Evolutionary conservation across 2,888 invertebrate genomes (phyloP).

Genomic region (Rhyacophila evoluta): DNA sequence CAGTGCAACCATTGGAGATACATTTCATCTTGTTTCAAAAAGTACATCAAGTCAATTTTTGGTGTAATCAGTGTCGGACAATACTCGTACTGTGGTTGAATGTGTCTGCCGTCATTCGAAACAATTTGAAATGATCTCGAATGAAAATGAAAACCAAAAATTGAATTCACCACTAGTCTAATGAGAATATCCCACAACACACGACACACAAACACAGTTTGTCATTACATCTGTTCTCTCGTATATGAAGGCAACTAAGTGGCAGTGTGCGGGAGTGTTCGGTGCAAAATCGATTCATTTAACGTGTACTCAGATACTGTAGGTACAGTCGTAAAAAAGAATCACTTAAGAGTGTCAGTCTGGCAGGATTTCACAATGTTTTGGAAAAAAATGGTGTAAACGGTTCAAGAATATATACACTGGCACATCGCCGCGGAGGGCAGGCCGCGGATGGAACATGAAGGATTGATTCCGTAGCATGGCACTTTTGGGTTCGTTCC

Average conservation of each 20-base stretch:
- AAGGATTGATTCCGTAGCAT: constrained; percentile 67
- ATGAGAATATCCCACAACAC: constrained; percentile 54
- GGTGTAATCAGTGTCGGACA: background rate
- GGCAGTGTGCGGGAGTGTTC: constrained; percentile 66
- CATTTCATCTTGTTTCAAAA: constrained; percentile 52
- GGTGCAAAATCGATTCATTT: constrained; percentile 75
- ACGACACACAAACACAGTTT: constrained; percentile 57
- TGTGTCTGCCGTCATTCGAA: constrained; percentile 35
- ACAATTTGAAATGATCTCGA: constrained; percentile 49
- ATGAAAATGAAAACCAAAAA: constrained; percentile 43
- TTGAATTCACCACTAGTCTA: constrained; percentile 50
- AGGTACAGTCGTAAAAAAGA: constrained; percentile 56
- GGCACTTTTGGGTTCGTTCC: constrained; percentile 62
- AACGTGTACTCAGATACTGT: constrained; percentile 61
- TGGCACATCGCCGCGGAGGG: constrained; percentile 62
- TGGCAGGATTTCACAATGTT: constrained; percentile 55
- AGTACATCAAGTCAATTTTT: background rate
- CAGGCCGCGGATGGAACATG: constrained; percentile 59
- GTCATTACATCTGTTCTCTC: constrained; percentile 50
- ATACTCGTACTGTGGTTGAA: background rate
- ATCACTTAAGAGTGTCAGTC: constrained; percentile 58
- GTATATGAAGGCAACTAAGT: constrained; percentile 53
- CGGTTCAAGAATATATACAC: constrained; percentile 39
- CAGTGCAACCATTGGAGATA: constrained; percentile 36
- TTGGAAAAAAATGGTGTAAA: constrained; percentile 31